Base-by-base conservation (phyloP, 1,140 invertebrate genomes). In the Hirudo medicinalis region DNA sequence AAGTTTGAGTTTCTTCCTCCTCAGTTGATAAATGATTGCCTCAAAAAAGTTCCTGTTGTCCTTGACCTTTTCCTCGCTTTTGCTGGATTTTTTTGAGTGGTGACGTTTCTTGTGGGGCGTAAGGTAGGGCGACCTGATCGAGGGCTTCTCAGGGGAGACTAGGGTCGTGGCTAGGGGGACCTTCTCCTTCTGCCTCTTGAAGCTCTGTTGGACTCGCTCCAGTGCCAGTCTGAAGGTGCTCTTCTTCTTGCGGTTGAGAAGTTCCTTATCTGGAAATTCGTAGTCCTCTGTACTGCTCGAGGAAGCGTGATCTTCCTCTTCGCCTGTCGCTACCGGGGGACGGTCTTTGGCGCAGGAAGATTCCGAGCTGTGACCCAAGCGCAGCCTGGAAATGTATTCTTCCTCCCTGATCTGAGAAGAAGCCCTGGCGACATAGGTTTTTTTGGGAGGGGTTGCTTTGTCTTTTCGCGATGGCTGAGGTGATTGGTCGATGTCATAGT, bases 211-310 rank as follows among this genome's bases (percentile, higher is more conserved):
- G 32, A 74, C 71, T 6, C 73, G 54, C 36, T 74, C 73, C 11
- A 70, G 54, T 17, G 73, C 73, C 67, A 72, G 54, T 40, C 67
- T 32, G 63, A 74, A 71, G 57, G 70, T 72, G n/a, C 70, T 72
- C 54, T 74, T 74, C 66, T 74, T 74, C 73, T 74, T 74, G 17
- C 73, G 57, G 11, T 57, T 71, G 20, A 74, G 27, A 22, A 74
- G 54, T 49, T 74, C 70, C 27, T 22, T 71, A 57, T 74, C 73
- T n/a, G 66, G 43, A 29, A 70, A 71, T 25, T 74, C 73, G 69
- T 74, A 74, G 49, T 74, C 73, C 66, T 74, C 73, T 2, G 73
- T 74, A 49, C 73, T 74, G 17, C 70, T 72, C 13, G 54, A 66
- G n/a, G 69, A 71, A 20, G n/a, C 69, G 15, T 54, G 36, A 36